Conservation (phyloP, 1,140 invertebrate species). For the Philopotamus ludificatus region DNA sequence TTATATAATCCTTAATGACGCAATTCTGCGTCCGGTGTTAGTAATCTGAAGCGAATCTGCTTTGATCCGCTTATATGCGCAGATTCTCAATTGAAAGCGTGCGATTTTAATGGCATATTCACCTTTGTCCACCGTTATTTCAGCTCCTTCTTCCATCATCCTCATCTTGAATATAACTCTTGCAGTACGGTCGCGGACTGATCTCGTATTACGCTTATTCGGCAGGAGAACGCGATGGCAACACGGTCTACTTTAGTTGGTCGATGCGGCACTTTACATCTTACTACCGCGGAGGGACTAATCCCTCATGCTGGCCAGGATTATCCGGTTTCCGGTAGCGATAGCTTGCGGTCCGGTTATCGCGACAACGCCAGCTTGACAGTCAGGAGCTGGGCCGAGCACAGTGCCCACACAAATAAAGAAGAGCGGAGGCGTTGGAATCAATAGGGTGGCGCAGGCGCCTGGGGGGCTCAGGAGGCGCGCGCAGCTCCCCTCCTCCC, state of each 20-base stretch:
- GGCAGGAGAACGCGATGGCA: no score
- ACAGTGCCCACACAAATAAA: constrained; percentile 6
- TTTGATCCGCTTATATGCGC: no score
- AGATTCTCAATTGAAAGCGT: no score
- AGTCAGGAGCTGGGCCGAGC: not conserved
- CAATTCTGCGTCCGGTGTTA: no score
- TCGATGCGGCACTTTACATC: not conserved
- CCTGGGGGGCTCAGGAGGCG: not conserved
- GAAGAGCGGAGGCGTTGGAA: not conserved
- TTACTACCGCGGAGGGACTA: constrained; percentile 20
- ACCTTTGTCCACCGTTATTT: constrained; percentile 35
- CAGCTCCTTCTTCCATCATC: constrained; percentile 34
- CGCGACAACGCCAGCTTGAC: not conserved
- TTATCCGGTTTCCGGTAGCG: not conserved
- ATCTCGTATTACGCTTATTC: no score
- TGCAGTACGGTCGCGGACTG: not conserved
- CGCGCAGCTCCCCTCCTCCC: not conserved
- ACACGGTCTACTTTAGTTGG: not conserved
- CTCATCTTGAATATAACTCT: constrained; percentile 5
- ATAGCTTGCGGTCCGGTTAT: not conserved
- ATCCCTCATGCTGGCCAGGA: constrained; percentile 19
- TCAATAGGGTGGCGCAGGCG: not conserved
- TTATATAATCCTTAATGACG: no score
- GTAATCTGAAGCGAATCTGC: no score
- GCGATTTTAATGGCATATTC: not conserved